Conservation (phyloP, 2,113 vertebrate genomes). For the Gavialis gangeticus region DNA sequence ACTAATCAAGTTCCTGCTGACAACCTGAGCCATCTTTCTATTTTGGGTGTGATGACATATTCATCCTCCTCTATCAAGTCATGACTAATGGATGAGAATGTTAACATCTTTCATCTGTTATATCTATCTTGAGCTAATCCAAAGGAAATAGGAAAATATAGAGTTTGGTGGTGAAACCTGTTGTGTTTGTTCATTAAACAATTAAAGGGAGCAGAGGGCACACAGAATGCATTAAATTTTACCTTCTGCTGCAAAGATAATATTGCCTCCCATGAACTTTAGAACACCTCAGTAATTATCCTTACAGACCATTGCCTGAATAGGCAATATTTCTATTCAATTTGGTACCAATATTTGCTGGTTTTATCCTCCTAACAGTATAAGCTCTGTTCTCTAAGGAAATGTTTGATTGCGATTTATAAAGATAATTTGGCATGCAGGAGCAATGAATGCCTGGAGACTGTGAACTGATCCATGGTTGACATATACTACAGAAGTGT, state of each 20-base stretch:
- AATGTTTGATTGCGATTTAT: neutral
- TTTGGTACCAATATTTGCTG: neutral
- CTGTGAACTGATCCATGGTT: neutral
- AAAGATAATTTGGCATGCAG: neutral
- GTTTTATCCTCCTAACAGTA: neutral
- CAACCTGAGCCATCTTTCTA: constrained; percentile 54
- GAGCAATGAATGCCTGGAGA: neutral
- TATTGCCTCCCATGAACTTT: neutral
- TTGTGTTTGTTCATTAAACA: constrained; percentile 34
- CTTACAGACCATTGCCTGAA: neutral
- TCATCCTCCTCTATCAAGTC: constrained; percentile 41
- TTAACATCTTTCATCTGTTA: constrained; percentile 34
- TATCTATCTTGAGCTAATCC: constrained; percentile 29
- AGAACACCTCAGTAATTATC: neutral
- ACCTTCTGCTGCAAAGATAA: neutral
- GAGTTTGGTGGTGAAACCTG: neutral
- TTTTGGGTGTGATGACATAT: constrained; percentile 57
- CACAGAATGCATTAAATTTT: constrained; percentile 11
- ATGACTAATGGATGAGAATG: constrained; percentile 45
- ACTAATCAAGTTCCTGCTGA: constrained; percentile 66
- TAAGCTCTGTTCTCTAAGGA: neutral
- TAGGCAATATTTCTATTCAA: neutral
- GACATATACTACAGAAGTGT: neutral
- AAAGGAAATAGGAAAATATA: constrained; percentile 11
- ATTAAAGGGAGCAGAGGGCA: constrained; percentile 1